These are phyloP conservation scores for Lagorchestes hirsutus DNA, from an alignment of 2,797 vertebrate species.

Conservation along the genomic window DNA sequence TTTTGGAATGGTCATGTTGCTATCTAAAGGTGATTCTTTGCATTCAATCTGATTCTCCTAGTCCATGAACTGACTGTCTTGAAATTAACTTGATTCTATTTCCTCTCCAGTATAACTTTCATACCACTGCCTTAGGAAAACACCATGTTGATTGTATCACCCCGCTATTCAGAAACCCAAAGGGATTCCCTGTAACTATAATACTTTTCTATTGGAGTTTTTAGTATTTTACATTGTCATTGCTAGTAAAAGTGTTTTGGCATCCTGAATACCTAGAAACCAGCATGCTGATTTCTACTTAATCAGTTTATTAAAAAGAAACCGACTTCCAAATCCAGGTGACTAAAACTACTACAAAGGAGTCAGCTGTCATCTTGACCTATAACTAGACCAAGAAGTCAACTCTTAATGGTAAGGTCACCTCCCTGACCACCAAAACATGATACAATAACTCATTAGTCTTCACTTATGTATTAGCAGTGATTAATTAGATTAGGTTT, in stretches of 20 bases:
- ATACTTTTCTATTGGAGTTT: background rate
- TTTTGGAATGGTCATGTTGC: constrained; percentile 27
- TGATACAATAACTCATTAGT: background rate
- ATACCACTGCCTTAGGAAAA: background rate
- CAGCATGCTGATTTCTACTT: background rate
- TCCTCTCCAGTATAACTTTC: background rate
- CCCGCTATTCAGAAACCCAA: background rate
- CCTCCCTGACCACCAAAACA: background rate
- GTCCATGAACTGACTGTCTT: constrained; percentile 15
- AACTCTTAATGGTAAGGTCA: background rate
- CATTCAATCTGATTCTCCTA: constrained; percentile 18
- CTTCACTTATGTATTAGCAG: background rate
- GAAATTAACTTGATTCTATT: background rate
- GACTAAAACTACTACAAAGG: background rate
- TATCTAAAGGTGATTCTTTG: constrained; percentile 25
- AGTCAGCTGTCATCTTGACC: background rate
- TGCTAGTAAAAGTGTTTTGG: background rate
- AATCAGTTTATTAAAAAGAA: background rate
- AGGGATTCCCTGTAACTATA: constrained; percentile 5
- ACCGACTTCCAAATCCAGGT: background rate
- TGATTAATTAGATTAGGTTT: background rate
- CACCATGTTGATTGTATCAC: background rate
- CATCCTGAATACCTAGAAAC: constrained; percentile 8
- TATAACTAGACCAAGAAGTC: background rate
- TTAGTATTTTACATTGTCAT: background rate